Percentiles rank a stretch among this genome's conserved stretches.
These are phyloP conservation scores for Lymantria monacha DNA, from an alignment of 2,888 invertebrate species.

Conservation along the genomic window DNA sequence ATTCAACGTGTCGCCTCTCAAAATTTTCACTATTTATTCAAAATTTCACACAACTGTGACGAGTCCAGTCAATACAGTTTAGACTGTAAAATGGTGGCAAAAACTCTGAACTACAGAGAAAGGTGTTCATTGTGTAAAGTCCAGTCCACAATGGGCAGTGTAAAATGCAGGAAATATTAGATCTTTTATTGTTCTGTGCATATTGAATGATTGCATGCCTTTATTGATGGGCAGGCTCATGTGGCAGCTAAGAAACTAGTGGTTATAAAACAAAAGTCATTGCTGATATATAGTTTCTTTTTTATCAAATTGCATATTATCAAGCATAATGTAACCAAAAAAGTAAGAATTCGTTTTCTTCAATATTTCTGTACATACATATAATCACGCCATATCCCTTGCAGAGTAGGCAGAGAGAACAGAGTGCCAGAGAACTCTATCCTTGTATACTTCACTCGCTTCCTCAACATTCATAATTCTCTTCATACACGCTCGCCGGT, in stretches of 20 bases:
- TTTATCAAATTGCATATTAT: too few species aligned
- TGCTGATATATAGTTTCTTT: too few species aligned
- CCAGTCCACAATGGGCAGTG: constrained; percentile 22
- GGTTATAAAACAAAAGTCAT: not conserved
- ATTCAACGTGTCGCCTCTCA: constrained; percentile 17
- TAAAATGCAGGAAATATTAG: constrained; percentile 38
- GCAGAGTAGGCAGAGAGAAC: too few species aligned
- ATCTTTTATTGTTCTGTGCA: constrained; percentile 25
- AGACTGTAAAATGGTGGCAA: constrained; percentile 53
- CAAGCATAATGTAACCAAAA: too few species aligned
- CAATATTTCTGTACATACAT: too few species aligned
- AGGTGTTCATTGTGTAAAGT: constrained; percentile 36
- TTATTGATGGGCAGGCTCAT: constrained; percentile 18
- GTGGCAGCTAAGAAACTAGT: constrained; percentile 10
- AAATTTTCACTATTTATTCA: constrained; percentile 22
- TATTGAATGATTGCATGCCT: constrained; percentile 33
- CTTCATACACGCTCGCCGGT: too few species aligned
- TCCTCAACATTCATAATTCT: too few species aligned
- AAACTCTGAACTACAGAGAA: constrained; percentile 42
- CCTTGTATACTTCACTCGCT: too few species aligned
- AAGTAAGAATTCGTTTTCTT: too few species aligned
- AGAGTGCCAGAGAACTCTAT: too few species aligned
- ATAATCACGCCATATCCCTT: too few species aligned
- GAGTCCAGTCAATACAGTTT: constrained; percentile 50
- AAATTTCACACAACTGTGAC: constrained; percentile 23